Evolutionary conservation across 2,888 invertebrate species (phyloP).

Genomic region (Macroteleia sp.): DNA sequence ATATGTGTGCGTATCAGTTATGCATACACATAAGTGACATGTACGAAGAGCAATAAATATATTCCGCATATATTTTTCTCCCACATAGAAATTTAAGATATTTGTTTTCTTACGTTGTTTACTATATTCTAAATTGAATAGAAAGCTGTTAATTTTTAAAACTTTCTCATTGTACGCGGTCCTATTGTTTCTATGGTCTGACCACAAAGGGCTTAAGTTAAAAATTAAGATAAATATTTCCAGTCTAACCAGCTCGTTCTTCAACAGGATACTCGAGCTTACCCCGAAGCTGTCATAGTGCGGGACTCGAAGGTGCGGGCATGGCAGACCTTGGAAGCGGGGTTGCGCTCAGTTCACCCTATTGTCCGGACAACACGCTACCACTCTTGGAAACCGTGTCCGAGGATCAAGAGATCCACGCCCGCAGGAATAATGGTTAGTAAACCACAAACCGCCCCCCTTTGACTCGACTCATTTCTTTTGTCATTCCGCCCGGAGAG

Average conservation of each 20-base stretch:
- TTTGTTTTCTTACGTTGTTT: too few species aligned
- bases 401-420: constrained; percentile 87
- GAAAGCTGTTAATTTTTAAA: too few species aligned
- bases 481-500: too few species aligned
- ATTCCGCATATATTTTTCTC: too few species aligned
- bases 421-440: constrained; percentile 82
- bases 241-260: not conserved
- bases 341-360: constrained; percentile 85
- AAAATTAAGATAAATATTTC: not conserved
- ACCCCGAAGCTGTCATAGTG: constrained; percentile 91
- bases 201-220: too few species aligned
- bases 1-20: too few species aligned
- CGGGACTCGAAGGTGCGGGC: constrained; percentile 85
- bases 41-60: too few species aligned
- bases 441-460: constrained; percentile 47
- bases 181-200: too few species aligned
- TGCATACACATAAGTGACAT: too few species aligned
- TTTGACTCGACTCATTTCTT: constrained; percentile 22
- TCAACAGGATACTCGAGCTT: constrained; percentile 91
- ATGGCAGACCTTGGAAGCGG: constrained; percentile 86
- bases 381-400: constrained; percentile 88
- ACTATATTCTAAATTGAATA: too few species aligned
- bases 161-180: too few species aligned
- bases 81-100: too few species aligned
- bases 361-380: constrained; percentile 86